These are phyloP conservation scores for Heterohyrax brucei DNA, from an alignment of 2,797 vertebrate genomes.

Conservation along the genomic window DNA sequence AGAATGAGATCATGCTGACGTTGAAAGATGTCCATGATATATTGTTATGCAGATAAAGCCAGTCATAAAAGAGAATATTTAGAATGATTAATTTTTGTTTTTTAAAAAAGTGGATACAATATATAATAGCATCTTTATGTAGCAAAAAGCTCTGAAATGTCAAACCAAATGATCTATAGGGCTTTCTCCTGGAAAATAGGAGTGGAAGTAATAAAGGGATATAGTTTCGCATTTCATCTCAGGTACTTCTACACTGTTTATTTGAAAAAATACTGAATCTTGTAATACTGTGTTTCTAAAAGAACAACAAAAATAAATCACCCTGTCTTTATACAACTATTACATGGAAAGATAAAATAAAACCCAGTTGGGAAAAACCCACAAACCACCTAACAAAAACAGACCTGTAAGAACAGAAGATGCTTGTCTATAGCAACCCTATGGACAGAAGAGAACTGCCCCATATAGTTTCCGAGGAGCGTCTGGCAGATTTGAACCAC, in stretches of 20 bases:
- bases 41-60: background rate
- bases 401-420: background rate
- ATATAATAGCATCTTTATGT: background rate
- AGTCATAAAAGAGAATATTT: background rate
- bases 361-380: background rate
- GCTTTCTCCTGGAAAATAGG: background rate
- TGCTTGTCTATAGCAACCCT: too few relatives aligned
- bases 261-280: slow-evolving; percentile 26
- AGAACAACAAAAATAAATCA: slow-evolving; percentile 30
- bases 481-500: too few relatives aligned
- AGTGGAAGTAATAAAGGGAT: background rate
- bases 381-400: background rate
- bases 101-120: background rate
- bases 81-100: background rate
- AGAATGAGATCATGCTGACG: background rate
- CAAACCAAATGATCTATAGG: background rate
- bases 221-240: slow-evolving; percentile 38
- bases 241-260: background rate
- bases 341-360: slow-evolving; percentile 29
- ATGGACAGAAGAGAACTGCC: too few relatives aligned
- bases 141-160: background rate
- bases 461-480: too few relatives aligned
- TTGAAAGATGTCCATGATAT: background rate
- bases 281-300: background rate
- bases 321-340: background rate